Evolutionary conservation across 2,888 invertebrate genomes (phyloP).

Genomic region (Psococerastis gibbosa): DNA sequence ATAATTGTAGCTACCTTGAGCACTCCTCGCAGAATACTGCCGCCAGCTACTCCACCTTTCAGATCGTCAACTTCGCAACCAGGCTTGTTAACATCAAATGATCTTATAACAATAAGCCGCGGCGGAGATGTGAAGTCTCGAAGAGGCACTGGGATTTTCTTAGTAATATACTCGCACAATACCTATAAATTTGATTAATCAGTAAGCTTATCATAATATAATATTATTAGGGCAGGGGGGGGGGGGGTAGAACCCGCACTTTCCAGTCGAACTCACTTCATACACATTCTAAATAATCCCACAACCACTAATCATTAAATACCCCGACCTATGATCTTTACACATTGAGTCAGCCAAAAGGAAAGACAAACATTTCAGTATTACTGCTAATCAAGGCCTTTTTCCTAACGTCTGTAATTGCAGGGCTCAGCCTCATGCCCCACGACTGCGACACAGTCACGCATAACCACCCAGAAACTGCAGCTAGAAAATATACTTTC

Average conservation of each 20-base stretch:
- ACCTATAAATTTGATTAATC: conserved; percentile 28
- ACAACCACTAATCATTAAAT: too few relatives aligned
- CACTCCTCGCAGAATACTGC: conserved; percentile 91
- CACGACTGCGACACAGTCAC: too few relatives aligned
- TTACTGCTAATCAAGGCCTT: too few relatives aligned
- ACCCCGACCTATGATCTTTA: too few relatives aligned
- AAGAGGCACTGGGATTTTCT: conserved; percentile 92
- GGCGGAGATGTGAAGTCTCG: conserved; percentile 92
- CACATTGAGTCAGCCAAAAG: too few relatives aligned
- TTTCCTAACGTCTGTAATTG: too few relatives aligned
- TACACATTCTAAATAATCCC: too few relatives aligned
- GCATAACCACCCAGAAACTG: too few relatives aligned
- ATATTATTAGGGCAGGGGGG: conserved; percentile 10
- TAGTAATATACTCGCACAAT: conserved; percentile 93
- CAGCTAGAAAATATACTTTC: too few relatives aligned
- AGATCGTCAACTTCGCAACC: conserved; percentile 97
- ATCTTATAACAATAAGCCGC: conserved; percentile 84
- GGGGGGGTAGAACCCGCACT: background rate
- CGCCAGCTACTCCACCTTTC: conserved; percentile 97
- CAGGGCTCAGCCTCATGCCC: too few relatives aligned
- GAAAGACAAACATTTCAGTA: too few relatives aligned
- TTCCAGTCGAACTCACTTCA: background rate
- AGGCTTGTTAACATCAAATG: conserved; percentile 99
- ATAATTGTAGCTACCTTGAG: conserved; percentile 45
- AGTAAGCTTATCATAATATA: conserved; percentile 10